phyloP scores from a whole-genome alignment of 2,888 invertebrate genomes.

The Malacosoma neustria region DNA sequence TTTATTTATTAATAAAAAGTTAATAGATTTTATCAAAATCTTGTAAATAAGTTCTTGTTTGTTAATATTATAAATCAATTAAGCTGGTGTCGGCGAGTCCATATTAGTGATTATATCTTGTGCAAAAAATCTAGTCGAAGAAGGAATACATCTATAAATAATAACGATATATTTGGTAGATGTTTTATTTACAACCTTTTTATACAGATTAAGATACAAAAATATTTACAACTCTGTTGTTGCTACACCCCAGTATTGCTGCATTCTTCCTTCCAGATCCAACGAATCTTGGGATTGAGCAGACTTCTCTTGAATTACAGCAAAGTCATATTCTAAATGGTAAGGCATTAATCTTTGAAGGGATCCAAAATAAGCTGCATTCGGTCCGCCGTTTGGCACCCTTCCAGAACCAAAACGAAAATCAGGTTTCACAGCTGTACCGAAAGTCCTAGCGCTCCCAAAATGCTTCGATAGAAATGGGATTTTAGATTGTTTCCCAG shows the following conservation, averaged over 20 bases:
- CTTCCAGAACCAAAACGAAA: conserved; percentile 75
- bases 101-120: conserved; percentile 59
- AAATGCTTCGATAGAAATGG: conserved; percentile 83
- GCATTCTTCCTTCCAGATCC: conserved; percentile 88
- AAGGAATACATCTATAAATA: conserved; percentile 62
- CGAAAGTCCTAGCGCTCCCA: conserved; percentile 86
- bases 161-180: conserved; percentile 41
- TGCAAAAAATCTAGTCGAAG: conserved; percentile 73
- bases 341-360: conserved; percentile 89
- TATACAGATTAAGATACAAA: conserved; percentile 9
- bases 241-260: conserved; percentile 93
- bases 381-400: conserved; percentile 83
- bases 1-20: conserved; percentile 31
- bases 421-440: conserved; percentile 76
- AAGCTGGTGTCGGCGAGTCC: conserved; percentile 48
- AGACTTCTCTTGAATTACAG: conserved; percentile 85
- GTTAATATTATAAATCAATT: conserved; percentile 9
- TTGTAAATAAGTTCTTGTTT: conserved; percentile 36
- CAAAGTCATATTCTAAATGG: conserved; percentile 86
- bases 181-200: conserved; percentile 59
- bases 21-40: conserved; percentile 41
- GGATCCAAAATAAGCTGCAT: conserved; percentile 91
- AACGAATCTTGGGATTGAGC: conserved; percentile 80
- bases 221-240: conserved; percentile 84
- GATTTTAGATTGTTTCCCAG: conserved; percentile 52